Evolutionary conservation across 2,888 invertebrate species (phyloP), one percentile per base, ranked within the genome.

Genomic region (Coremacera marginata): DNA sequence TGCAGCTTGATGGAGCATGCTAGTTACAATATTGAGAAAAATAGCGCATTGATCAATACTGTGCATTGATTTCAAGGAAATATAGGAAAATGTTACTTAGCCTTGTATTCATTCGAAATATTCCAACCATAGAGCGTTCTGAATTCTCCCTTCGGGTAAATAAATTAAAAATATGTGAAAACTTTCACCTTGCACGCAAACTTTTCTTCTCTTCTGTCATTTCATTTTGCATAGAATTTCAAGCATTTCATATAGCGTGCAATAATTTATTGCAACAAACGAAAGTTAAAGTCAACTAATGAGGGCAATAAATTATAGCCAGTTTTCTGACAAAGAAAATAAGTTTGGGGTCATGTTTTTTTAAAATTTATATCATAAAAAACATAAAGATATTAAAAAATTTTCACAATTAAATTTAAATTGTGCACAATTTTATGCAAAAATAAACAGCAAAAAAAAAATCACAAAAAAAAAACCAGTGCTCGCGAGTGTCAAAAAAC

Each of bases 211-310:
- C 9, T 19, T 22, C 67, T 67, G 67, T 44, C 27, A n/a, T 22
- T 67, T 67, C 19, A 65, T 65, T 65, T 65, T 65, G 65, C 67
- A 67, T 44, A 67, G 67, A 19, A 67, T 67, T 67, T 37, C 37
- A 67, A 67, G 67, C 19, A 67, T 67, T 67, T 67, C 31, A 31
- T 31, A 44, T 37, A 67, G 19, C 37, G 44, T 44, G 67, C 44
- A 67, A 67, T 44, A 67, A 44, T 67, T 67, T 67, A 67, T 67
- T 44, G 67, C 67, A 67, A 67, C 44, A 37, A 44, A 67, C 67
- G 22, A 67, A 44, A 67, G 67, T 67, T 67, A 37, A 31, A 67
- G 37, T 37, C 14, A 8, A 22, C 67, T 44, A 37, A 37, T n/a
- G 67, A 34, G 19, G 19, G 22, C 9, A 16, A 67, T 67, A 67